Percentiles rank a stretch among this genome's conserved stretches.
Evolutionary conservation across 1,140 invertebrate genomes (phyloP).

Genomic region (Drosophila sp.): DNA sequence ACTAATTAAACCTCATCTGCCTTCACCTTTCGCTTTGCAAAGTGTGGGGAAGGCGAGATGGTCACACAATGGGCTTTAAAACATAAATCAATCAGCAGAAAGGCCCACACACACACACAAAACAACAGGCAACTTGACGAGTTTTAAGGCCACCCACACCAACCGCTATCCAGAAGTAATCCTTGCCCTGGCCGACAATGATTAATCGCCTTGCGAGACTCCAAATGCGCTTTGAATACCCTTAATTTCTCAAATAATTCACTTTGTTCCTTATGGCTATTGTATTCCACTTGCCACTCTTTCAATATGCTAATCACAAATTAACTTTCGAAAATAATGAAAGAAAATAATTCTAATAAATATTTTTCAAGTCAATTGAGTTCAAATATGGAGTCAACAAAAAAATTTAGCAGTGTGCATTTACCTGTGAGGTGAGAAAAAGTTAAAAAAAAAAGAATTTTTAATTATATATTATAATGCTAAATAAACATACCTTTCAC

Average conservation of each 20-base stretch:
- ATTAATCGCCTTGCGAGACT: conserved; percentile 63
- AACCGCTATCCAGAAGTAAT: conserved; percentile 31
- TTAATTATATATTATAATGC: no score
- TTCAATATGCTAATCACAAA: not conserved
- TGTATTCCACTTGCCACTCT: not conserved
- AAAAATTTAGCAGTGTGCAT: no score
- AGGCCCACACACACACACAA: conserved; percentile 30
- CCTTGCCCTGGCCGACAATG: conserved; percentile 54
- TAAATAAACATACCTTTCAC: no score
- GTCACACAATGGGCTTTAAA: conserved; percentile 64
- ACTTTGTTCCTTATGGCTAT: conserved; percentile 1
- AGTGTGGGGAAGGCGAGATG: not conserved
- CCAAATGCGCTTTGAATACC: conserved; percentile 48
- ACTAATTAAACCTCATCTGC: conserved; percentile 67
- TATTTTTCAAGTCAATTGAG: no score
- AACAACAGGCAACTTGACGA: conserved; percentile 69
- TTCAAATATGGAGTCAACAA: no score
- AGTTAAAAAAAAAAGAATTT: no score
- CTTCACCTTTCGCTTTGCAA: no score
- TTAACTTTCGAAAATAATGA: no score
- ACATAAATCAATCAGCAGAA: conserved; percentile 72
- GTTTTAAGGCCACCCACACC: conserved; percentile 47
- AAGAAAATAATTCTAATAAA: no score
- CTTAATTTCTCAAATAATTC: conserved; percentile 33
- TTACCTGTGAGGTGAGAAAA: no score